Base-by-base conservation (phyloP, 2,113 vertebrate species). In the Ailurus styani region DNA sequence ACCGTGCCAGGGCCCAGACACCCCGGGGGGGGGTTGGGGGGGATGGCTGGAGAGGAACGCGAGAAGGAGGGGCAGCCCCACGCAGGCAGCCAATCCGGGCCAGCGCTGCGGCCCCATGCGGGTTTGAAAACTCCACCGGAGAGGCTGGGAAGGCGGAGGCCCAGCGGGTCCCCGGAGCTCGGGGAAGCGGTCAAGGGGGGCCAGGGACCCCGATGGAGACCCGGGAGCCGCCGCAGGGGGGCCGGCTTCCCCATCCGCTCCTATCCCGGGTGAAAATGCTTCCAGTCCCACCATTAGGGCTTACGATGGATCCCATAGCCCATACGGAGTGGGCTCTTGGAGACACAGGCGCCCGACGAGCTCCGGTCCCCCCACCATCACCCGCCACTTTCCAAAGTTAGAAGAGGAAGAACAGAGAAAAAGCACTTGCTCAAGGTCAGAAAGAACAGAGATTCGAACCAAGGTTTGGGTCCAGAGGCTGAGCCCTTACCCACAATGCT, bases 101-200 rank as follows among this genome's bases (percentile, higher is more conserved):
- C 17, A 0, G 52, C 14, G 78, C 77, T 47, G 82, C 85, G 0
- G 68, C 97, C 96, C 45, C 0, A 81, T 82, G 62, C 40, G 29
- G 87, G 78, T 97, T 98, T 98, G 98, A 98, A 99, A 99, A 98
- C 99, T 98, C 98, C 98, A 98, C 23, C 97, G 97, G 25, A 88
- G 98, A 95, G 97, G 85, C 17, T 54, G 31, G 50, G 72, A 79
- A 73, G 87, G 27, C 5, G 0, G 70, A 90, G 78, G 87, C 60
- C 68, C 0, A 2, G 90, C 93, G 70, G 73, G 96, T 94, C 97
- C 93, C 10, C 87, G 66, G 90, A 91, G 86, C 64, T 40, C 2
- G 7, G 55, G 23, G 72, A 55, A 18, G 87, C 8, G 5, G 60
- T 68, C 68, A 0, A 23, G 68, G 68, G 12, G 55, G 68, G 89